Conservation (phyloP, 2,797 vertebrate species). For the Acanthurus leucopareius region DNA sequence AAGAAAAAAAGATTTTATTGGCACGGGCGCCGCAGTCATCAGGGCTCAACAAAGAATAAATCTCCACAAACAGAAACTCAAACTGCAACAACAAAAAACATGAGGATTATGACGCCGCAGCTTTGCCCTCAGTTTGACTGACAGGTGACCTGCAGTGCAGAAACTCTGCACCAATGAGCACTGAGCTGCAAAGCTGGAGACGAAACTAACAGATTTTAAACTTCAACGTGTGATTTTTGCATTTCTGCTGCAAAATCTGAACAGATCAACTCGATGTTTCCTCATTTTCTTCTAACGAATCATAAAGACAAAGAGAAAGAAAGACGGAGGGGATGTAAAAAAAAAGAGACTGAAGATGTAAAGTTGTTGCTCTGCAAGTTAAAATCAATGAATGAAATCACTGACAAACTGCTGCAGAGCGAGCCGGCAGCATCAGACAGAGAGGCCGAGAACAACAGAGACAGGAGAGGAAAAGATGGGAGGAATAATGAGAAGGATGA, state of each 20-base stretch:
- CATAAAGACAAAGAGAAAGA: conserved; percentile 10
- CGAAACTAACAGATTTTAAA: background rate
- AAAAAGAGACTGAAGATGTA: background rate
- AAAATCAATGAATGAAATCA: conserved; percentile 76
- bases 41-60: background rate
- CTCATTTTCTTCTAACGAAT: background rate
- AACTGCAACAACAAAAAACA: conserved; percentile 11
- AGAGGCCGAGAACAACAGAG: conserved; percentile 26
- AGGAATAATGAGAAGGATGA: conserved; percentile 60
- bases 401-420: conserved; percentile 64
- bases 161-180: background rate
- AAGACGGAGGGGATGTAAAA: conserved; percentile 11
- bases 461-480: conserved; percentile 40
- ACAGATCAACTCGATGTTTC: background rate
- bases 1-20: background rate
- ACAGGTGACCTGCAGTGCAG: background rate
- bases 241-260: background rate
- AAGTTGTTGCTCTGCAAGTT: conserved; percentile 41
- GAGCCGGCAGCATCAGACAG: conserved; percentile 28
- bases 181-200: background rate
- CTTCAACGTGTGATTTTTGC: background rate
- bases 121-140: conserved; percentile 1
- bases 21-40: background rate
- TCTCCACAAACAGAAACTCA: conserved; percentile 12
- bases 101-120: background rate